Percentiles rank a stretch among this genome's conserved stretches.
Conservation (phyloP, 2,113 vertebrate species). For the Labeo catla region DNA sequence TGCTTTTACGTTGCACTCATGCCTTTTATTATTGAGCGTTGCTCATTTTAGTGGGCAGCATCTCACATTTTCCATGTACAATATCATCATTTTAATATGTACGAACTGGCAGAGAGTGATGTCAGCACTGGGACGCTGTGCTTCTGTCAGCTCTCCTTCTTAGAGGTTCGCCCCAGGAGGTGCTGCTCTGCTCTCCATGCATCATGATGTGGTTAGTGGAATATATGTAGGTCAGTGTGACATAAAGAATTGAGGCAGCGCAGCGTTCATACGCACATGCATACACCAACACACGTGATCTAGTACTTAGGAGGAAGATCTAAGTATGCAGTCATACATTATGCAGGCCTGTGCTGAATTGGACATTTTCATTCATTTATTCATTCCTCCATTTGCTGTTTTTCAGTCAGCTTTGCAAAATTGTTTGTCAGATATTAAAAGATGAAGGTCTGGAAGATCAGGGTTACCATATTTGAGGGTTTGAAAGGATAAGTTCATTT, state of each 20-base stretch:
- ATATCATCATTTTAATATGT: not conserved
- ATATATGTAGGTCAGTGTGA: conserved; percentile 65
- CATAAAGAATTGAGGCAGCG: conserved; percentile 55
- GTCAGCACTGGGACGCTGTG: conserved; percentile 13
- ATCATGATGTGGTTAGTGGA: conserved; percentile 37
- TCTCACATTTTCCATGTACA: not conserved
- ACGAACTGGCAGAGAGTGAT: not conserved
- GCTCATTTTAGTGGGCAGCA: not conserved
- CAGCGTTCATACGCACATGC: conserved; percentile 41
- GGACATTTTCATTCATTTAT: conserved; percentile 8
- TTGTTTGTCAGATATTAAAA: not conserved
- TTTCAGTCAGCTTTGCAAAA: not conserved
- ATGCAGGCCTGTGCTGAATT: conserved; percentile 23
- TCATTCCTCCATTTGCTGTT: conserved; percentile 24
- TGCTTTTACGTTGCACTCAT: not conserved
- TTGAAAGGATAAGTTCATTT: not conserved
- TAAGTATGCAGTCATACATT: conserved; percentile 46
- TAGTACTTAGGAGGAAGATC: conserved; percentile 28
- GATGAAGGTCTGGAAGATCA: not conserved
- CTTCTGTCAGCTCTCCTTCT: conserved; percentile 14
- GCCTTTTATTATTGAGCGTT: not conserved
- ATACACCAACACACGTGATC: conserved; percentile 43
- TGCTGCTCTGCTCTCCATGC: conserved; percentile 2
- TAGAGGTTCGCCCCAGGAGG: conserved; percentile 14
- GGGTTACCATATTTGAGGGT: not conserved